Conservation (phyloP, 2,797 vertebrate genomes). For the Tympanoctomys barrerae region DNA sequence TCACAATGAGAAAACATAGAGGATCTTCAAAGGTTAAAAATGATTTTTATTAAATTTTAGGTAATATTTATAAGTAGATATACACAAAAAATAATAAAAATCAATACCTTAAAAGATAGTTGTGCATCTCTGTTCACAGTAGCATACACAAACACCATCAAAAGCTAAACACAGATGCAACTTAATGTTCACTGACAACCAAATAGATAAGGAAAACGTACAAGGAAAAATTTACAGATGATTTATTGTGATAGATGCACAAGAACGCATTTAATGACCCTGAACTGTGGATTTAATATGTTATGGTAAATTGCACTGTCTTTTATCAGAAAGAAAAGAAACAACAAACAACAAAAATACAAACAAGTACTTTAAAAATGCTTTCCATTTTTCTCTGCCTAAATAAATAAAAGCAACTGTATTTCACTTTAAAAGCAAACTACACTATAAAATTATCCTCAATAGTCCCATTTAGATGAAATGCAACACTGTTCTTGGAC, state of each 20-base stretch:
- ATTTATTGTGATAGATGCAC: neutral
- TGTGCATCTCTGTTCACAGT: neutral
- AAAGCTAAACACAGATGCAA: neutral
- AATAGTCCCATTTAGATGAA: neutral
- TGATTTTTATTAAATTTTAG: neutral
- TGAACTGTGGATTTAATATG: neutral
- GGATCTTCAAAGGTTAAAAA: neutral
- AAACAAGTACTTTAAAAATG: neutral
- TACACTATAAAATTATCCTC: neutral
- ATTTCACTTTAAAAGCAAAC: constrained; percentile 11
- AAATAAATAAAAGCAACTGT: neutral
- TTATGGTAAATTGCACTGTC: neutral
- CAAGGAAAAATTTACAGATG: neutral
- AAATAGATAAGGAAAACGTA: neutral
- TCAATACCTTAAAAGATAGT: neutral
- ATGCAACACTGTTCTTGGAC: neutral
- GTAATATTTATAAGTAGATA: neutral
- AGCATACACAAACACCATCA: neutral
- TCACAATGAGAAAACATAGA: neutral
- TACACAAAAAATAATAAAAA: neutral
- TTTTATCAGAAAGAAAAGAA: neutral
- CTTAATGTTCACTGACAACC: neutral
- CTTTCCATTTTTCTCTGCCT: neutral
- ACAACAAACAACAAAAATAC: neutral
- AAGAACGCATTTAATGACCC: neutral